Conservation (phyloP, 2,797 vertebrate genomes). For the Hozukius guyotensis region DNA sequence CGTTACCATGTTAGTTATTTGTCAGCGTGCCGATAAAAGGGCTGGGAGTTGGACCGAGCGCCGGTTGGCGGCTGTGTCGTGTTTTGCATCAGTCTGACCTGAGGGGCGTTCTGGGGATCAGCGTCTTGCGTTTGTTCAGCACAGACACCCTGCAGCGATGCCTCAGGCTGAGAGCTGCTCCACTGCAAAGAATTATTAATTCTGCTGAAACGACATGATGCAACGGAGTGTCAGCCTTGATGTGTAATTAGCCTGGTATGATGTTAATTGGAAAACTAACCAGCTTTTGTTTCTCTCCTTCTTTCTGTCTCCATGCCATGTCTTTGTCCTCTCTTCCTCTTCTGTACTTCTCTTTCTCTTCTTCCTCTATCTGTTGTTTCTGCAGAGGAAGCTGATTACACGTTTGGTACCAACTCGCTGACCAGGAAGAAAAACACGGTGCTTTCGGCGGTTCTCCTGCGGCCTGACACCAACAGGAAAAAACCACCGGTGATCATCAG, state of each 20-base stretch:
- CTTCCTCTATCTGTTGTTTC: constrained; percentile 33
- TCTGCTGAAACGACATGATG: constrained; percentile 51
- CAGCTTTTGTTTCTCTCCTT: constrained; percentile 37
- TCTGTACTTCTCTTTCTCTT: constrained; percentile 5
- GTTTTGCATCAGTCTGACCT: constrained; percentile 28
- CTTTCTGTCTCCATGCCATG: background rate
- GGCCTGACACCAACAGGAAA: constrained; percentile 90
- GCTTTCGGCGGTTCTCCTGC: constrained; percentile 89
- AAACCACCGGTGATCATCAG: constrained; percentile 94
- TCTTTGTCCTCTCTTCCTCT: background rate
- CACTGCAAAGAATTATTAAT: constrained; percentile 3
- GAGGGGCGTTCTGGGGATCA: constrained; percentile 25
- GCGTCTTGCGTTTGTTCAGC: constrained; percentile 27
- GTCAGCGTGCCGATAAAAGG: constrained; percentile 4
- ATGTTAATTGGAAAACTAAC: constrained; percentile 8
- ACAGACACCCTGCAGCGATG: constrained; percentile 29
- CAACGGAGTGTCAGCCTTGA: constrained; percentile 48
- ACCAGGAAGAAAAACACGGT: constrained; percentile 92
- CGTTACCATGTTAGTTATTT: background rate
- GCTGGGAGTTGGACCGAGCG: background rate
- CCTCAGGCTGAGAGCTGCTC: constrained; percentile 44
- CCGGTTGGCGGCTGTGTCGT: background rate
- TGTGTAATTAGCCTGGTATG: constrained; percentile 11
- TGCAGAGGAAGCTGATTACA: constrained; percentile 96
- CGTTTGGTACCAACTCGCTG: constrained; percentile 91